A percentile compares a stretch with the other conserved stretches of the same genome.
phyloP scores from a whole-genome alignment of 2,113 vertebrate genomes.

The Calidris pygmaea region DNA sequence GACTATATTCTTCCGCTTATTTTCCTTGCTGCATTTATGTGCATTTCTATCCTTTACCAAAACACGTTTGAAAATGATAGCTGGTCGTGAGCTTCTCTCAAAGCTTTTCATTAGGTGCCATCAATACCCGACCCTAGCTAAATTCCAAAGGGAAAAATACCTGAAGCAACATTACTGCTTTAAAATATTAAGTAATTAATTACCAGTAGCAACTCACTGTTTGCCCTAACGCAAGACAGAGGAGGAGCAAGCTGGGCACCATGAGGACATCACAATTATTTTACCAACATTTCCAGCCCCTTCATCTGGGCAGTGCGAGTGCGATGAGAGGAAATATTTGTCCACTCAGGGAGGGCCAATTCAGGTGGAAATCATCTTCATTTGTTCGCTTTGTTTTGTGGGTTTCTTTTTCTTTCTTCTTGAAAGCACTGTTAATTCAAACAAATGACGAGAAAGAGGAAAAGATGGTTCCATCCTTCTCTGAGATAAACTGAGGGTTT shows the following conservation, averaged over 20 bases:
- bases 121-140: not conserved
- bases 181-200: not conserved
- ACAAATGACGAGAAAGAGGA: not conserved
- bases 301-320: not conserved
- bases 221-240: not conserved
- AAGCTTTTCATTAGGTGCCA: not conserved
- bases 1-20: not conserved
- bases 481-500: not conserved
- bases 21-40: not conserved
- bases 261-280: not conserved
- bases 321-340: not conserved
- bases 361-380: not conserved
- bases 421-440: not conserved
- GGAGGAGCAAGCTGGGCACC: not conserved
- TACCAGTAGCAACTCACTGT: not conserved
- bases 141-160: not conserved
- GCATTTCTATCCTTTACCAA: not conserved
- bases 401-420: not conserved
- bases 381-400: not conserved
- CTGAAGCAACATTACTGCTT: not conserved
- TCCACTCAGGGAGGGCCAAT: not conserved
- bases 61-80: not conserved
- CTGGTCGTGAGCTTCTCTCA: not conserved
- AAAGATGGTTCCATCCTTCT: not conserved
- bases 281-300: not conserved